phyloP scores from a whole-genome alignment of 2,113 vertebrate genomes.

The Cinclus cinclus region DNA sequence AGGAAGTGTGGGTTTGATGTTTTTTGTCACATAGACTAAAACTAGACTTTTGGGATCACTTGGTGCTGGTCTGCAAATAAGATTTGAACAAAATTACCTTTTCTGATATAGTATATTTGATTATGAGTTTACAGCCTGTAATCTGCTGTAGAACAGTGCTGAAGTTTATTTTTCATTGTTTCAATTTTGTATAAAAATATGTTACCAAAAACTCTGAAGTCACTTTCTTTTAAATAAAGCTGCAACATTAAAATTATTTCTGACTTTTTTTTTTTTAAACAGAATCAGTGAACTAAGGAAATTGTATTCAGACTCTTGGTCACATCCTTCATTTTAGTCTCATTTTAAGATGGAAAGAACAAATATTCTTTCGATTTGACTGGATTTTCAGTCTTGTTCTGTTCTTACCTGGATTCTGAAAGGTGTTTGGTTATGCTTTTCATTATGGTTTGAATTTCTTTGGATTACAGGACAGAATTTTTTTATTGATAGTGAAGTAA shows the following conservation, averaged over 20 bases:
- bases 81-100: not conserved
- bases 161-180: slow-evolving; percentile 17
- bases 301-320: not conserved
- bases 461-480: not conserved
- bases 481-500: not conserved
- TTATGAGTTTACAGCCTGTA: not conserved
- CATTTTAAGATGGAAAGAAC: not conserved
- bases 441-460: not conserved
- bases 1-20: not conserved
- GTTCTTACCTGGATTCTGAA: not conserved
- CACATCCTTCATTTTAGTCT: not conserved
- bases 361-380: not conserved
- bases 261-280: not conserved
- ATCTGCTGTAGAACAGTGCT: not conserved
- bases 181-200: not conserved
- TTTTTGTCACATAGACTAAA: not conserved
- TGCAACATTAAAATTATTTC: not conserved
- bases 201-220: not conserved
- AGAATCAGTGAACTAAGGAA: not conserved
- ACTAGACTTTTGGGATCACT: not conserved
- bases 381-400: not conserved
- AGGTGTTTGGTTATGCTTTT: not conserved
- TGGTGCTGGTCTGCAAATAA: not conserved
- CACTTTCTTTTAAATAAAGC: slow-evolving; percentile 51
- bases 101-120: not conserved